Evolutionary conservation across 2,113 vertebrate genomes (phyloP), one percentile per base, ranked within the genome.

Genomic region (Bos indicus): DNA sequence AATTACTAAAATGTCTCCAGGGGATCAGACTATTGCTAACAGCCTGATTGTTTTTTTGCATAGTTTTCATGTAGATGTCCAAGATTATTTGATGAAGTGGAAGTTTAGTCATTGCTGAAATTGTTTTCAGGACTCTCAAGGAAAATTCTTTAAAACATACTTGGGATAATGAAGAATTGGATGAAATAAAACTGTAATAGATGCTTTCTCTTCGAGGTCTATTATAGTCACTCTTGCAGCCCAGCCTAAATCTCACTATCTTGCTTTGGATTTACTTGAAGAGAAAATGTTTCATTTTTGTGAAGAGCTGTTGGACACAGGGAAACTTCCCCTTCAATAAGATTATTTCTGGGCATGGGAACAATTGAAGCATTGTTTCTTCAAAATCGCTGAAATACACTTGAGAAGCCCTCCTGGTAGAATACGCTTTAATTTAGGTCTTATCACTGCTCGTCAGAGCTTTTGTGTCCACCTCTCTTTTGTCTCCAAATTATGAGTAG

Each of bases 351-450:
- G 84, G 86, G 85, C 80, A 12, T 0, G 25, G 88, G 86, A 96
- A 98, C 96, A 97, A 97, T 60, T 4, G 56, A 64, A 67, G 67
- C 89, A 91, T 97, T 97, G 95, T 97, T 97, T 97, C 93, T 95
- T 93, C 71, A 74, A 74, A 94, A 95, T 91, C 48, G 26, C 80
- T 77, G 51, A 71, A 82, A 81, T 60, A 64, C 9, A 94, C 96
- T 97, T 95, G 83, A 97, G 96, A 95, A 94, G 26, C 46, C 57
- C 78, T 97, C 91, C 71, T 83, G 52, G 71, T 81, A 84, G 71
- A 56, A 93, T 83, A 77, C 0, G 13, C 97, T 97, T 97, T 96
- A 88, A 96, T 97, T 97, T 97, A 30, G 36, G 89, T 97, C 83
- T 87, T 36, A 6, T 87, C 83, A 52, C 57, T 3, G 86, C 94